Evolutionary conservation across 37 sponge, comb jelly and placozoan genomes (phyloP).

Genomic region (Diacarnus erythraeanus): DNA sequence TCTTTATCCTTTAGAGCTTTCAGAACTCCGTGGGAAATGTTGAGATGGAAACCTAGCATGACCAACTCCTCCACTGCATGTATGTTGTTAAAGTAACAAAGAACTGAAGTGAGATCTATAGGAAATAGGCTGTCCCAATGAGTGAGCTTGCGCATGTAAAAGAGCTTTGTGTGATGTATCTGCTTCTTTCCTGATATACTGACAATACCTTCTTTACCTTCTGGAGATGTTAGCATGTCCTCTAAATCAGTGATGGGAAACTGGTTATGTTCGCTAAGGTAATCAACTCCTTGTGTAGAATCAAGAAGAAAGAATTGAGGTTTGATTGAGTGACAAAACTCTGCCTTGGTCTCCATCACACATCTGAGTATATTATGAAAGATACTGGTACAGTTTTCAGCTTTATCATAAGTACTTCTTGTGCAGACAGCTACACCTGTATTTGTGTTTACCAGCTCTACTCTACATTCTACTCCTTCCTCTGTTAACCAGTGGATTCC

Average conservation of each 20-base stretch:
- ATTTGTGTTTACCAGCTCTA: conserved; percentile 27
- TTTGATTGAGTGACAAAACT: conserved; percentile 6
- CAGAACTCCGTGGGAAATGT: background rate
- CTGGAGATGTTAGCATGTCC: background rate
- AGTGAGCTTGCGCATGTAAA: background rate
- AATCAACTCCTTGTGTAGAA: background rate
- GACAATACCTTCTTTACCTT: background rate
- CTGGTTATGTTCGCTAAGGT: background rate
- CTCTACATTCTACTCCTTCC: conserved; percentile 28
- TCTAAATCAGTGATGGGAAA: conserved; percentile 17
- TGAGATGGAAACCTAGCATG: background rate
- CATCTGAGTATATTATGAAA: conserved; percentile 12
- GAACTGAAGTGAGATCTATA: background rate
- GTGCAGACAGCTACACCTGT: conserved; percentile 33
- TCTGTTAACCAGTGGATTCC: conserved; percentile 45
- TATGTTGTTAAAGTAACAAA: background rate
- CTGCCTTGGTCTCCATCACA: conserved; percentile 16
- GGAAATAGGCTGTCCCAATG: conserved; percentile 6
- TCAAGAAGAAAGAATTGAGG: conserved; percentile 14
- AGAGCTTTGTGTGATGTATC: background rate
- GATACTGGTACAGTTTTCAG: conserved; percentile 20
- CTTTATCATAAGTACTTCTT: conserved; percentile 4
- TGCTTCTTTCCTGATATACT: background rate
- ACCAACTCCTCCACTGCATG: background rate
- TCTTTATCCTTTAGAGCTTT: background rate